These are phyloP conservation scores for Gila robusta DNA, from an alignment of 2,797 vertebrate genomes.

Conservation along the genomic window DNA sequence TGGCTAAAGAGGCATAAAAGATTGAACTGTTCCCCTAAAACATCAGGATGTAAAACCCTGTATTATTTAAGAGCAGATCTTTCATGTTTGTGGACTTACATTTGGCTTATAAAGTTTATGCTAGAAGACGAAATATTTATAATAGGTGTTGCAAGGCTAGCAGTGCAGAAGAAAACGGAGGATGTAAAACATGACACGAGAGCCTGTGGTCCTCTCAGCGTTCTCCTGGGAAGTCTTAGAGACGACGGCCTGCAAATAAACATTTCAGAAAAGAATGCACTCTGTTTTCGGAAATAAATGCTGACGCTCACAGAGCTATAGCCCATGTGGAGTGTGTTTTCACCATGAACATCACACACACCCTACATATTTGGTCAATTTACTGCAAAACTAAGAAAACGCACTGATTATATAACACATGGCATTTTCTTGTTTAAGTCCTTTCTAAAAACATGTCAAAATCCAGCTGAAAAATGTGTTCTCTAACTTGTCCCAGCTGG, in stretches of 20 bases:
- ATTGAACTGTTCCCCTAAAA: not conserved
- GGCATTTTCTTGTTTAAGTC: not conserved
- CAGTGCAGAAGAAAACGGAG: not conserved
- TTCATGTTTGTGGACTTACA: not conserved
- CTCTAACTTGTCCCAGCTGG: not conserved
- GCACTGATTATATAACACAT: slow-evolving; percentile 6
- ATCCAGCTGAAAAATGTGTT: not conserved
- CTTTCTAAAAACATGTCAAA: slow-evolving; percentile 9
- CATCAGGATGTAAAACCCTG: not conserved
- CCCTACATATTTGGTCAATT: slow-evolving; percentile 23
- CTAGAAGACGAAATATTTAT: not conserved
- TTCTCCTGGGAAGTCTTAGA: slow-evolving; percentile 7
- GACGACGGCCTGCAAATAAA: slow-evolving; percentile 43
- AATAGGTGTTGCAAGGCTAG: not conserved
- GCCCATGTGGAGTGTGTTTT: slow-evolving; percentile 53
- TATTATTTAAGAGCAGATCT: slow-evolving; percentile 4
- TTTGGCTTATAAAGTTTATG: not conserved
- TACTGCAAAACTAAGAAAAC: slow-evolving; percentile 28
- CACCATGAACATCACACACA: slow-evolving; percentile 21
- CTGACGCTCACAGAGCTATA: not conserved
- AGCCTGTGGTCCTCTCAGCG: slow-evolving; percentile 6
- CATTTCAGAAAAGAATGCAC: slow-evolving; percentile 36
- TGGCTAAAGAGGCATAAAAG: not conserved
- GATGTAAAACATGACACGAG: slow-evolving; percentile 2
- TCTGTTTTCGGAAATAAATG: slow-evolving; percentile 52